These are phyloP conservation scores for Himalopsyche japonica DNA, from an alignment of 2,888 invertebrate genomes.

Conservation along the genomic window DNA sequence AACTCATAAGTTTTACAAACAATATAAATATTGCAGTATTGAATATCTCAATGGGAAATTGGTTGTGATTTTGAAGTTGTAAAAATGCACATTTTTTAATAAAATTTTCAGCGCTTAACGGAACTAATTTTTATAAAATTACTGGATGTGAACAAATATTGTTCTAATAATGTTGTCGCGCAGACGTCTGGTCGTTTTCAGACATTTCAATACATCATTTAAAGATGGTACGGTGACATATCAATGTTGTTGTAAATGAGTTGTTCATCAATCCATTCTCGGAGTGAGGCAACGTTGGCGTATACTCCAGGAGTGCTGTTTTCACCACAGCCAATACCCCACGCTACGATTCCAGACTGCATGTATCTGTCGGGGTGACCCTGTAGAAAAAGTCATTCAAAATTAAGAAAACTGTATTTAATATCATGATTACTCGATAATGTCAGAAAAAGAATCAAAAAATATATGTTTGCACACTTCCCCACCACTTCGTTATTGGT, in stretches of 20 bases:
- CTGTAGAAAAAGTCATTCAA: background rate
- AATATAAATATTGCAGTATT: background rate
- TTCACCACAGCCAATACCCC: constrained; percentile 80
- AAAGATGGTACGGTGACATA: constrained; percentile 47
- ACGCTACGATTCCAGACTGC: constrained; percentile 71
- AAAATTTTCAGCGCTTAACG: background rate
- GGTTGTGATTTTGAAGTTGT: background rate
- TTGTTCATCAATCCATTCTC: constrained; percentile 72
- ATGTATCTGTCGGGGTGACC: constrained; percentile 47
- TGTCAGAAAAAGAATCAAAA: no score
- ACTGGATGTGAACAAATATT: background rate
- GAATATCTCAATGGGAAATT: background rate
- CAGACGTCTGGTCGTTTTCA: background rate
- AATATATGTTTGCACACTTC: no score
- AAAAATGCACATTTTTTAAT: background rate
- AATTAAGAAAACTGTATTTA: no score
- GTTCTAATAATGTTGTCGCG: background rate
- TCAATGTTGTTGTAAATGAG: constrained; percentile 55
- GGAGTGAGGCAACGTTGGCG: constrained; percentile 66
- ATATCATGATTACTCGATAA: no score
- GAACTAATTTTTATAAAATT: background rate
- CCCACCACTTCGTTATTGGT: no score
- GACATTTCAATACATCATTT: background rate
- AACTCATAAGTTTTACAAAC: background rate
- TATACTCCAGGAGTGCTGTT: constrained; percentile 73